Base-by-base conservation (phyloP, 2,113 vertebrate genomes). In the Sylvia atricapilla region DNA sequence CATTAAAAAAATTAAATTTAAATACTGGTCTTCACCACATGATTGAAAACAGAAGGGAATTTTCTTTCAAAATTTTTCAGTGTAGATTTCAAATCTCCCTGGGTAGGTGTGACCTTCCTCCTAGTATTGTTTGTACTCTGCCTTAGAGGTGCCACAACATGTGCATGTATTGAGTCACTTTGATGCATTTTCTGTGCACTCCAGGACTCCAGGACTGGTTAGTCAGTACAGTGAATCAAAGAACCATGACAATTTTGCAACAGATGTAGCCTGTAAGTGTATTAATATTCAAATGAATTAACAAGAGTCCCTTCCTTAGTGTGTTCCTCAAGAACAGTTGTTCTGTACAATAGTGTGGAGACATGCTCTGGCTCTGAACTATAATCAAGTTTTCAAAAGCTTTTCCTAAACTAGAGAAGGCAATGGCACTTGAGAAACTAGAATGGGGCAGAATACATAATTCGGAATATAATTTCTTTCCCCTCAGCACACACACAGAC, bases 391-490 rank as follows among this genome's bases (percentile, higher is more conserved):
- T 89, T 41, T n/a, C 37, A 68, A 83, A 86, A 73, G 10, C 22
- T 84, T 90, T 37, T 31, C 22, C 69, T 58, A 27, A 59, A 30
- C 52, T 37, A 75, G 46, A 46, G 6, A 81, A 53, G 10, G n/a
- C 21, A 44, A 5, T 49, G 24, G 10, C 24, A 37, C 12, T 59
- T 0, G 0, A 63, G 17, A 70, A 50, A 24, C 12, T 76, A 60
- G 58, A 85, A 80, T 17, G 7, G 20, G 27, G 24, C 7, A 87
- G 22, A 50, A 69, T 2, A 60, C 4, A 21, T 10, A 16, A 46
- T n/a, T 44, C 43, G 21, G 24, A 81, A 74, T 23, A 25, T 2
- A 20, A 72, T 41, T 85, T 64, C 22, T 49, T 68, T 75, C 17
- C 22, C 12, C n/a, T 77, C 50, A 46, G 19, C 33, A 64, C 8